These are phyloP conservation scores for Agrochola circellaris DNA, from an alignment of 2,888 invertebrate species.

Conservation along the genomic window DNA sequence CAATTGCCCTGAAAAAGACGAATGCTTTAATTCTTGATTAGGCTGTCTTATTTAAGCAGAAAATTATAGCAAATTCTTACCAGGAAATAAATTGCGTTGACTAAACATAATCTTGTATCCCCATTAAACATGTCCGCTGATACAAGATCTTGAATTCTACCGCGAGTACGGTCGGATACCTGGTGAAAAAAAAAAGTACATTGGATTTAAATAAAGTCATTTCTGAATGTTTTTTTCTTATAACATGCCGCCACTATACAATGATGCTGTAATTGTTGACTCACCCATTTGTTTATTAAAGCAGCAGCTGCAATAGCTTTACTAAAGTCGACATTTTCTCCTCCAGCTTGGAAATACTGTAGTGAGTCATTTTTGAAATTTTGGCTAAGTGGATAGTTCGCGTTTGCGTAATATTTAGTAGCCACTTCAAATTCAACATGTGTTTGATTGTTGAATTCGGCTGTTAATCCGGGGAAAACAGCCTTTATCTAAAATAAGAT, in stretches of 20 bases:
- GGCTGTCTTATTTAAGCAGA: background rate
- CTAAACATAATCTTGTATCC: slow-evolving; percentile 70
- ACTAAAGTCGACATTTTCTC: slow-evolving; percentile 70
- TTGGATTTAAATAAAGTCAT: background rate
- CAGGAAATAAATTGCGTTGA: slow-evolving; percentile 77
- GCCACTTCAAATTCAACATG: slow-evolving; percentile 65
- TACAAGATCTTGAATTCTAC: slow-evolving; percentile 74
- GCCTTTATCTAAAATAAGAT: slow-evolving; percentile 62
- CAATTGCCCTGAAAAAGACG: slow-evolving; percentile 67
- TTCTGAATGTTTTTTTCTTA: background rate
- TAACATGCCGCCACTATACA: background rate
- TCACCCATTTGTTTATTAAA: slow-evolving; percentile 75
- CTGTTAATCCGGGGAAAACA: slow-evolving; percentile 55
- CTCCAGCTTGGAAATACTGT: slow-evolving; percentile 63
- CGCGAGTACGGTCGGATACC: slow-evolving; percentile 72
- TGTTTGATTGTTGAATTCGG: slow-evolving; percentile 54
- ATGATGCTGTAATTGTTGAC: background rate
- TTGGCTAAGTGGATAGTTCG: slow-evolving; percentile 51
- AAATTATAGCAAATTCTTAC: slow-evolving; percentile 60
- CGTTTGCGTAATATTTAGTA: slow-evolving; percentile 62
- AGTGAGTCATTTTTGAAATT: slow-evolving; percentile 51
- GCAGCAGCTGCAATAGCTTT: slow-evolving; percentile 63
- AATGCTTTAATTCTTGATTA: background rate
- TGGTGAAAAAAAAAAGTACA: slow-evolving; percentile 43
- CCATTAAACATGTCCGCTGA: slow-evolving; percentile 61